phyloP scores from a whole-genome alignment of 2,113 vertebrate species.

The Lampris megalopsis region DNA sequence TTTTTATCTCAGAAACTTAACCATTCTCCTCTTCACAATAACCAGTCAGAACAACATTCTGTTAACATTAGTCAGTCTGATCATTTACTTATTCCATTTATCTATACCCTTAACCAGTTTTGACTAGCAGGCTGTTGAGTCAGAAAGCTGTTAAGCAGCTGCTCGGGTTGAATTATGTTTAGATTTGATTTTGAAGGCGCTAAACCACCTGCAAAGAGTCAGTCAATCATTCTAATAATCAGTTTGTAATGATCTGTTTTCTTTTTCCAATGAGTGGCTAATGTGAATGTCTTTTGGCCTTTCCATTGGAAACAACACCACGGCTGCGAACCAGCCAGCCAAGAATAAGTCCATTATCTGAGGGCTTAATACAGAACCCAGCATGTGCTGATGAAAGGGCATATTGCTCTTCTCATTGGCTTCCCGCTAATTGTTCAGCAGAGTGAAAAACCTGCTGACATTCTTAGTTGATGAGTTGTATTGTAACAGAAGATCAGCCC shows the following conservation, averaged over 20 bases:
- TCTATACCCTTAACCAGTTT: too few relatives aligned
- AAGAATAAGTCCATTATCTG: constrained; percentile 63
- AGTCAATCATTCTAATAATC: not conserved
- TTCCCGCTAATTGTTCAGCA: constrained; percentile 57
- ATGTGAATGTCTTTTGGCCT: constrained; percentile 10
- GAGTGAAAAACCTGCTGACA: constrained; percentile 76
- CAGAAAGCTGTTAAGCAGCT: too few relatives aligned
- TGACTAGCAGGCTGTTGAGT: too few relatives aligned
- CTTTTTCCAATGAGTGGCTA: not conserved
- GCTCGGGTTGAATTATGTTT: too few relatives aligned
- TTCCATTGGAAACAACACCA: constrained; percentile 25
- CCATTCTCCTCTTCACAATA: too few relatives aligned
- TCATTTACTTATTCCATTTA: too few relatives aligned
- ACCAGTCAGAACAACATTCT: too few relatives aligned
- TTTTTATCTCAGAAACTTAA: too few relatives aligned
- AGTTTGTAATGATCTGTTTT: not conserved
- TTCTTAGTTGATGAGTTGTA: constrained; percentile 68
- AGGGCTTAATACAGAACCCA: constrained; percentile 58
- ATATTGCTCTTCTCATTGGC: constrained; percentile 54
- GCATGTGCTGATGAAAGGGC: not conserved
- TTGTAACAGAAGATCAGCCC: constrained; percentile 48
- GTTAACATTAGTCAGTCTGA: too few relatives aligned
- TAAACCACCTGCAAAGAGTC: too few relatives aligned
- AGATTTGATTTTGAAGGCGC: too few relatives aligned
- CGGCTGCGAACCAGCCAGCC: constrained; percentile 30